phyloP scores from a whole-genome alignment of 2,797 vertebrate species.

The Ciconia nigra region DNA sequence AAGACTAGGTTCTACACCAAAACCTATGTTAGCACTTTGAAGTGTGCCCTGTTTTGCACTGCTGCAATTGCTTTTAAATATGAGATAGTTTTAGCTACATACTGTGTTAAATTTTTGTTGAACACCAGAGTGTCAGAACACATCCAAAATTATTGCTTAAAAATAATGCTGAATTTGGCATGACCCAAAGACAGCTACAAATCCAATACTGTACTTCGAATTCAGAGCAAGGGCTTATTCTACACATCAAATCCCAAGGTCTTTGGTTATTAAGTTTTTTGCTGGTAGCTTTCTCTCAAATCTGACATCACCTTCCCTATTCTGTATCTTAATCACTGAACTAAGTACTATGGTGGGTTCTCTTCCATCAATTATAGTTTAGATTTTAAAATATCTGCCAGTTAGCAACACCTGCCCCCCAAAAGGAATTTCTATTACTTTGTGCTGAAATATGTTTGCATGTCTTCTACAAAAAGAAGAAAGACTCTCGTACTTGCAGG shows the following conservation, averaged over 20 bases:
- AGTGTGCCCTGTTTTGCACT: not conserved
- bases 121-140: not conserved
- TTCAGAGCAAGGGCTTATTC: not conserved
- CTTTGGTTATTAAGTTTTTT: not conserved
- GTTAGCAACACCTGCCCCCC: not conserved
- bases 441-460: not conserved
- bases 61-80: not conserved
- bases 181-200: not conserved
- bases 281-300: not conserved
- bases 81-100: accelerated
- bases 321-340: not conserved
- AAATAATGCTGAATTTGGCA: not conserved
- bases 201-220: not conserved
- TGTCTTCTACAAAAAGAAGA: not conserved
- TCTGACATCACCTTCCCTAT: not conserved
- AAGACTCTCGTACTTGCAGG: constrained; percentile 83
- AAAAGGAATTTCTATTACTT: not conserved
- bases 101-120: not conserved
- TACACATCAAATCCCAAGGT: not conserved
- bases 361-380: not conserved
- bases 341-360: not conserved
- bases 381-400: not conserved
- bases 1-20: not conserved
- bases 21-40: not conserved
- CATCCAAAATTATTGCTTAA: not conserved